Base-by-base conservation (phyloP, 2,113 vertebrate genomes). In the Aix galericulata region DNA sequence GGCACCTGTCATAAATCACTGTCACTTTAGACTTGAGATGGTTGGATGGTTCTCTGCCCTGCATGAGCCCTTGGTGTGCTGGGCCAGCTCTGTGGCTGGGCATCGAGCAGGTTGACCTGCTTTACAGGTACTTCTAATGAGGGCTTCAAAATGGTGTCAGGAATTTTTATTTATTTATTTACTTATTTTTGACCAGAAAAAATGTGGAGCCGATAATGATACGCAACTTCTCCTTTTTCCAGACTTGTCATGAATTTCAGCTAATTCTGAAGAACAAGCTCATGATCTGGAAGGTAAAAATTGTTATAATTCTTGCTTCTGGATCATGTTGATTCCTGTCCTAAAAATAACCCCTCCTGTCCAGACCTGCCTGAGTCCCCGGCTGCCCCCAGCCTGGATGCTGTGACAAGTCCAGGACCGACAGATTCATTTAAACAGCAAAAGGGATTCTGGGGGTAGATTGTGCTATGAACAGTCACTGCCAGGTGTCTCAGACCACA, bases 201-300 rank as follows among this genome's bases (percentile, higher is more conserved):
- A 85, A 50, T 84, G 36, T 2, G 56, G 31, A 44, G 69, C 69
- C 77, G 86, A 85, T 76, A 94, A 95, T 85, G 80, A 93, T 55
- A 62, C 87, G 32, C 32, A 92, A 92, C 86, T 84, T 92, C 79
- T 88, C 72, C 64, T 76, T 91, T 66, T 82, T 81, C 80, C 80
- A 50, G 64, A 16, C 42, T 84, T 90, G 67, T 11, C 79, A 68
- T 88, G 86, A 92, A 75, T 78, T 95, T 73, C 16, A 62, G 90
- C 93, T 95, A 94, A 93, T 96, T 95, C 86, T 92, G 88, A 86
- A 59, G 60, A 84, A 63, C 78, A 82, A 27, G 80, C 68, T 93
- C 73, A 64, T 91, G 92, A 88, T 90, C 89, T 90, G 80, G 89
- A 84, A 84, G 82, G 76, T 16, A 84, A 88, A 94, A 93, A 95